These are phyloP conservation scores for Clarias gariepinus DNA, from an alignment of 2,113 vertebrate genomes.

Conservation along the genomic window DNA sequence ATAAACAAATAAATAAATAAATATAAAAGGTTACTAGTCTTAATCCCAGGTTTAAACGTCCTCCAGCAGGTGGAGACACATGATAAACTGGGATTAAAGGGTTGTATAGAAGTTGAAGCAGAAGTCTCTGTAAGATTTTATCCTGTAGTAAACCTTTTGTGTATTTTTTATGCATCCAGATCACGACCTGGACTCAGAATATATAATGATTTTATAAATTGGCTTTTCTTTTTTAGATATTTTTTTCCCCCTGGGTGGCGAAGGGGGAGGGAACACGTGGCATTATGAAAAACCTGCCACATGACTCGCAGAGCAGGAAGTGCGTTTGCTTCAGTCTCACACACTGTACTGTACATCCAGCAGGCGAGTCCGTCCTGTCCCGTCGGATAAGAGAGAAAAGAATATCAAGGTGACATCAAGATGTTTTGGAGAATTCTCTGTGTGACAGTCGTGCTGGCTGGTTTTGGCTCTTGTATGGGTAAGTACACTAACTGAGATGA, in stretches of 20 bases:
- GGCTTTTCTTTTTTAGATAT: not conserved
- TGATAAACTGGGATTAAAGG: not conserved
- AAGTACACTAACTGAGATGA: slow-evolving; percentile 49
- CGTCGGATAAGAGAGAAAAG: too few relatives aligned
- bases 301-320: slow-evolving; percentile 50
- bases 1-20: too few relatives aligned
- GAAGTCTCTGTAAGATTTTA: not conserved
- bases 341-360: slow-evolving; percentile 14
- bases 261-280: slow-evolving; percentile 40
- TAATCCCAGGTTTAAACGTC: not conserved
- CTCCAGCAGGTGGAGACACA: not conserved
- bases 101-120: too few relatives aligned
- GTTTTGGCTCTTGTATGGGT: slow-evolving; percentile 59
- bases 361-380: not conserved
- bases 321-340: slow-evolving; percentile 14
- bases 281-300: slow-evolving; percentile 72
- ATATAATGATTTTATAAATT: not conserved
- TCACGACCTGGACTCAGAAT: not conserved
- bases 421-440: slow-evolving; percentile 66
- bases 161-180: not conserved
- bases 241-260: slow-evolving; percentile 14
- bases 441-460: slow-evolving; percentile 52
- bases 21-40: too few relatives aligned
- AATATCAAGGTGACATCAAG: slow-evolving; percentile 36
- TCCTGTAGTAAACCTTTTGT: not conserved